phyloP scores from a whole-genome alignment of 1,140 invertebrate species.

The Drosophila nikananu region DNA sequence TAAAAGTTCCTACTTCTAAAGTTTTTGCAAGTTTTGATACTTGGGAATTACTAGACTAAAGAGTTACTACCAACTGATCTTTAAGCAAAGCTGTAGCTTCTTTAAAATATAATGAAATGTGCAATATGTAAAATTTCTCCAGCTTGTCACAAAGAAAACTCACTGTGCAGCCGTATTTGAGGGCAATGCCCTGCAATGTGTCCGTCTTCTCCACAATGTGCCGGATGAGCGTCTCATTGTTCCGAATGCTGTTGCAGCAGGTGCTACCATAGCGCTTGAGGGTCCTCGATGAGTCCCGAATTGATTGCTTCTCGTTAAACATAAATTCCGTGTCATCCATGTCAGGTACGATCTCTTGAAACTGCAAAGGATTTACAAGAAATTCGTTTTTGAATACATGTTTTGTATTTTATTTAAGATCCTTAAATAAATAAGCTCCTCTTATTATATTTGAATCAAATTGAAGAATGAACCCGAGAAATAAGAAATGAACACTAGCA shows the following conservation, averaged over 20 bases:
- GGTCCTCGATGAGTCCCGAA: slow-evolving; percentile 92
- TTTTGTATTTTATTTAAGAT: background rate
- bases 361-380: slow-evolving; percentile 59
- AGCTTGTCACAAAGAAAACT: slow-evolving; percentile 75
- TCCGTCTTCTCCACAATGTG: slow-evolving; percentile 92
- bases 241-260: slow-evolving; percentile 87
- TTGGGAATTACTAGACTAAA: too few species aligned
- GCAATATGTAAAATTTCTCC: background rate
- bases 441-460: background rate
- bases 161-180: slow-evolving; percentile 97
- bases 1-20: too few species aligned
- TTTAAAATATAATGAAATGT: background rate
- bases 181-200: slow-evolving; percentile 96
- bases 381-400: background rate
- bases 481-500: background rate
- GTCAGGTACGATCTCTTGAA: slow-evolving; percentile 85
- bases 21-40: too few species aligned
- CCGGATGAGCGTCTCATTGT: slow-evolving; percentile 90
- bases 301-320: slow-evolving; percentile 93
- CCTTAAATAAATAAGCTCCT: background rate
- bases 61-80: background rate
- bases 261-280: slow-evolving; percentile 96
- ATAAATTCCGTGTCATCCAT: slow-evolving; percentile 89
- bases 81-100: background rate
- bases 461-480: background rate